Evolutionary conservation across 2,797 vertebrate genomes (phyloP).

Genomic region (Pachyuromys duprasi): DNA sequence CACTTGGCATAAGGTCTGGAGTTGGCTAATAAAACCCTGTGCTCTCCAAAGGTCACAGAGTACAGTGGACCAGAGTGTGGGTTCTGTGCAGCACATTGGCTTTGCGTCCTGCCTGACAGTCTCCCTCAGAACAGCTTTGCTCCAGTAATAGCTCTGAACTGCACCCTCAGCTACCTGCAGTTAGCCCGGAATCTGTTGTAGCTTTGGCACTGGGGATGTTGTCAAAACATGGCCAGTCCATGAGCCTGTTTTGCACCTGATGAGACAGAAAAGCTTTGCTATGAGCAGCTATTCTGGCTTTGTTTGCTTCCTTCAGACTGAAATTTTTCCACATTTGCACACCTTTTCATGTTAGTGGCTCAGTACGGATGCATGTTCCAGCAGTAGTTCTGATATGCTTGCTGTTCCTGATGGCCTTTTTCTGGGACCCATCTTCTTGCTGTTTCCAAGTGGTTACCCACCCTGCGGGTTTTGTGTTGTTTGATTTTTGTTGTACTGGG

Average conservation of each 20-base stretch:
- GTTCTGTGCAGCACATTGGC: neutral
- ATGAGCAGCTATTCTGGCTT: neutral
- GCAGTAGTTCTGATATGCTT: neutral
- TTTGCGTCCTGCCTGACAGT: neutral
- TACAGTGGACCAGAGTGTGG: neutral
- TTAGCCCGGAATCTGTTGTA: neutral
- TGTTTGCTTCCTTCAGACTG: conserved; percentile 6
- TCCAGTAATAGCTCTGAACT: too few relatives aligned
- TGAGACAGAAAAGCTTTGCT: neutral
- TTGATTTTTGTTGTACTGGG: neutral
- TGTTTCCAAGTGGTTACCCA: neutral
- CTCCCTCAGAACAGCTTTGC: neutral
- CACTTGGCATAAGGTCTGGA: neutral
- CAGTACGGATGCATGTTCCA: neutral
- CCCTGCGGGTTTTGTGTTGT: neutral
- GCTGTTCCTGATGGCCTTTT: neutral
- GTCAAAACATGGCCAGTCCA: neutral
- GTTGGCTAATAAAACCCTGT: neutral
- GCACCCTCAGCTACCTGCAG: rapidly evolving
- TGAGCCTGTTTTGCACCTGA: neutral
- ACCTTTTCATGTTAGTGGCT: neutral
- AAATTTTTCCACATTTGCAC: neutral
- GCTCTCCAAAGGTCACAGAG: neutral
- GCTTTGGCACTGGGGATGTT: neutral
- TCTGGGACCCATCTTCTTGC: neutral